phyloP scores from a whole-genome alignment of 2,797 vertebrate genomes.

The Melanotaenia maccullochi region DNA sequence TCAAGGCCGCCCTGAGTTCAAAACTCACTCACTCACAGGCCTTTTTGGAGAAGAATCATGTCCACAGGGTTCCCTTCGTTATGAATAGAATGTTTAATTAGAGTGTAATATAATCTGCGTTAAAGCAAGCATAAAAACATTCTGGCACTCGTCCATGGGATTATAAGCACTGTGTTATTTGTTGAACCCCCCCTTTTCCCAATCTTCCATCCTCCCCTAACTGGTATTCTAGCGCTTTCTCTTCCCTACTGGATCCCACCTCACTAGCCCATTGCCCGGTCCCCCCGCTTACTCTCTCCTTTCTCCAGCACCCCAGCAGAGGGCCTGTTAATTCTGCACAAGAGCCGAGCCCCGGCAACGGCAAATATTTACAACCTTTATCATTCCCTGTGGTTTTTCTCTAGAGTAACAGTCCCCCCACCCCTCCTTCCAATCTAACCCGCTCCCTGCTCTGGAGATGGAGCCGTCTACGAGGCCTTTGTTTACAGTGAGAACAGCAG shows the following conservation, averaged over 20 bases:
- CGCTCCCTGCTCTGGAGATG: constrained; percentile 66
- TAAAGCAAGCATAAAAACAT: constrained; percentile 88
- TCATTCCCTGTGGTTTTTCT: constrained; percentile 81
- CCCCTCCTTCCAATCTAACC: constrained; percentile 20
- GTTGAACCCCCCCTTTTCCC: constrained; percentile 53
- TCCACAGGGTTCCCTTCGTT: constrained; percentile 80
- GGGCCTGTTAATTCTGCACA: constrained; percentile 78
- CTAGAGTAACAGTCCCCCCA: constrained; percentile 71
- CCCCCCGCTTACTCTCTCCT: constrained; percentile 10
- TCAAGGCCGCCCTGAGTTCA: constrained; percentile 80
- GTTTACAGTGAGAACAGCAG: constrained; percentile 79
- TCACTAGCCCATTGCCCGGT: constrained; percentile 1
- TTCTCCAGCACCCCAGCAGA: constrained; percentile 69
- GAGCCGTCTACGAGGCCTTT: constrained; percentile 78
- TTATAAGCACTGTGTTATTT: constrained; percentile 83
- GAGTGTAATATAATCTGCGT: constrained; percentile 88
- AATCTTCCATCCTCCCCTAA: constrained; percentile 18
- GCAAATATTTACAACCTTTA: constrained; percentile 86
- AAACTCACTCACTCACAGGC: constrained; percentile 79
- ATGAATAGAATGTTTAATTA: constrained; percentile 88
- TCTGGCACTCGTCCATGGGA: constrained; percentile 84
- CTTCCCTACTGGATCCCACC: constrained; percentile 44
- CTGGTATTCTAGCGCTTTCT: constrained; percentile 43
- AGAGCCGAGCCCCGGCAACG: constrained; percentile 79
- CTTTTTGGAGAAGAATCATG: constrained; percentile 82